A percentile compares a stretch with the other conserved stretches of the same genome.
These are phyloP conservation scores for Drosophila neonasuta DNA, from an alignment of 2,888 invertebrate species.

Conservation along the genomic window DNA sequence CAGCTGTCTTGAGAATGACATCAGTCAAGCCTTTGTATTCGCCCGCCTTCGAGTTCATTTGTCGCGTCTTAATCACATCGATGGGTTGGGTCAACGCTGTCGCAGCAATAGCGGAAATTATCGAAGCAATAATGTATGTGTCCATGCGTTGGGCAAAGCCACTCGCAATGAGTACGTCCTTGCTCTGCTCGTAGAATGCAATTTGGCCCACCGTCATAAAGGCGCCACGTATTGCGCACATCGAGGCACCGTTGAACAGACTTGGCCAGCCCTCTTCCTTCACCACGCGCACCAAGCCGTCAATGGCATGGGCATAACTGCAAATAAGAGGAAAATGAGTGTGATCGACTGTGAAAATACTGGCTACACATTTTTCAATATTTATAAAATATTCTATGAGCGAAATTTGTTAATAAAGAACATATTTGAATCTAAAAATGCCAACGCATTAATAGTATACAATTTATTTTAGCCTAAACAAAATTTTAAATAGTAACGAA, in stretches of 20 bases:
- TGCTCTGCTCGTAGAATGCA: conserved; percentile 96
- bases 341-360: too few species aligned
- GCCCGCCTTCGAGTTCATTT: conserved; percentile 97
- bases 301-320: conserved; percentile 97
- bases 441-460: too few species aligned
- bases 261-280: conserved; percentile 89
- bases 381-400: too few species aligned
- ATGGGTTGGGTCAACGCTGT: conserved; percentile 93
- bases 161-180: conserved; percentile 85
- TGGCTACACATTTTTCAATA: too few species aligned
- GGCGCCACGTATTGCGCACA: conserved; percentile 93
- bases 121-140: conserved; percentile 94
- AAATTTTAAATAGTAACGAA: too few species aligned
- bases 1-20: conserved; percentile 90
- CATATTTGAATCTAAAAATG: too few species aligned
- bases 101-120: conserved; percentile 86
- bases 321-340: conserved; percentile 54
- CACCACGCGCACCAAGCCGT: conserved; percentile 92
- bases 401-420: too few species aligned
- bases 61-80: conserved; percentile 97
- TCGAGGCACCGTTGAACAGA: conserved; percentile 93
- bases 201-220: conserved; percentile 98
- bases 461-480: too few species aligned
- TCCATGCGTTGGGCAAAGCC: conserved; percentile 90
- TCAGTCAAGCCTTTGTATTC: conserved; percentile 89